Conservation (phyloP, 2,113 vertebrate species). For the Mola mola region DNA sequence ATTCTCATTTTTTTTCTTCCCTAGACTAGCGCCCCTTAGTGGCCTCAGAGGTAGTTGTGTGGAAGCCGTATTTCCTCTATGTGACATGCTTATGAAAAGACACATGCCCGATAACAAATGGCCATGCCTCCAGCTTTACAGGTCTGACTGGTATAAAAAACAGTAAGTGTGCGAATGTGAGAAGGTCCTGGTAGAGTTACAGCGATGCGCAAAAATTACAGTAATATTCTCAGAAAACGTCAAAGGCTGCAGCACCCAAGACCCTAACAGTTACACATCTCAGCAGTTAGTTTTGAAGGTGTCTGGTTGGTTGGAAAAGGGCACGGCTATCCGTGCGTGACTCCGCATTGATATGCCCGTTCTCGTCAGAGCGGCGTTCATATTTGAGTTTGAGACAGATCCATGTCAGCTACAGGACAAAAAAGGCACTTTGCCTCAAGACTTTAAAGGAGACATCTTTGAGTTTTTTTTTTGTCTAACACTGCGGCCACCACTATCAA, state of each 20-base stretch:
- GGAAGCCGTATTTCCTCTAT: slow-evolving; percentile 68
- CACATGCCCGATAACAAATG: slow-evolving; percentile 51
- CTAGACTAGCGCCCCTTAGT: slow-evolving; percentile 72
- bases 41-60: slow-evolving; percentile 78
- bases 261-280: slow-evolving; percentile 14
- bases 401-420: slow-evolving; percentile 33
- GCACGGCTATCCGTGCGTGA: no score
- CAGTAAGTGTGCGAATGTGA: slow-evolving; percentile 21
- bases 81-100: slow-evolving; percentile 70
- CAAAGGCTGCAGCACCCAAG: slow-evolving; percentile 44
- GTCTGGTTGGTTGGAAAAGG: no score
- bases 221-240: slow-evolving; percentile 44
- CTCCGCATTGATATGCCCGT: slow-evolving; percentile 10
- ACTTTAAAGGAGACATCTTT: slow-evolving; percentile 30
- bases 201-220: slow-evolving; percentile 41
- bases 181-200: slow-evolving; percentile 25
- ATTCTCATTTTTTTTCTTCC: slow-evolving; percentile 32
- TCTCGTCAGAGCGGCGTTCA: slow-evolving; percentile 25
- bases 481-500: slow-evolving; percentile 50
- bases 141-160: slow-evolving; percentile 33
- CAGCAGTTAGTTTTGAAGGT: background rate
- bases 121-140: slow-evolving; percentile 44
- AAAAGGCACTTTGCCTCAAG: slow-evolving; percentile 70
- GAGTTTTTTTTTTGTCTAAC: slow-evolving; percentile 27
- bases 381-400: slow-evolving; percentile 24